A percentile compares a stretch with the other conserved stretches of the same genome.
Conservation (phyloP, 92 coral and sea anemone species). For the Umimayanthus kanabou region DNA sequence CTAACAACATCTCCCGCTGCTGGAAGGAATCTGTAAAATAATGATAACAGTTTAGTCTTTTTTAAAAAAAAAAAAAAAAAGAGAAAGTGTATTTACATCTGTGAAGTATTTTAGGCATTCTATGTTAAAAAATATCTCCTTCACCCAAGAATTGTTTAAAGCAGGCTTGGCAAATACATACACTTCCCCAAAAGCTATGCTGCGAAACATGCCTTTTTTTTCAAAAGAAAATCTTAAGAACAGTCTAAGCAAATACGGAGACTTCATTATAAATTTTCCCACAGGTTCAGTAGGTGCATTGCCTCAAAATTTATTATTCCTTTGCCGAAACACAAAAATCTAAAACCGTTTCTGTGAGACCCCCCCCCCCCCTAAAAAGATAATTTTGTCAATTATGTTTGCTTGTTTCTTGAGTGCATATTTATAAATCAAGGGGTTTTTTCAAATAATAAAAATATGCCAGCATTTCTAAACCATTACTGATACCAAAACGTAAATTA, state of each 20-base stretch:
- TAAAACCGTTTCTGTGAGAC: neutral
- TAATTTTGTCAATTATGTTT: neutral
- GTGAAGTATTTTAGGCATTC: neutral
- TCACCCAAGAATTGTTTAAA: too few relatives aligned
- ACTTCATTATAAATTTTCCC: too few relatives aligned
- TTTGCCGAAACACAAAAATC: neutral
- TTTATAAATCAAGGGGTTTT: neutral
- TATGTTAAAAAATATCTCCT: too few relatives aligned
- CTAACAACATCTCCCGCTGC: slow-evolving; percentile 73
- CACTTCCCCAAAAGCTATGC: too few relatives aligned
- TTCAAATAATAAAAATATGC: neutral
- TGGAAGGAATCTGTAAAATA: slow-evolving; percentile 70
- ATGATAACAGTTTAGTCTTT: neutral
- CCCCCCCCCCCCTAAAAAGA: neutral
- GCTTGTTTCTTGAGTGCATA: neutral
- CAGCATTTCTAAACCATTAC: neutral
- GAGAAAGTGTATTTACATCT: neutral
- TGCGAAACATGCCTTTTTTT: too few relatives aligned
- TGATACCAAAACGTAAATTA: neutral
- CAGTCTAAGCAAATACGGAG: too few relatives aligned
- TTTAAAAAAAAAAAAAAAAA: neutral
- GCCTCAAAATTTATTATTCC: too few relatives aligned
- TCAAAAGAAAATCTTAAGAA: too few relatives aligned
- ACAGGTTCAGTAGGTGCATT: too few relatives aligned
- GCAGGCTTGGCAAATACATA: too few relatives aligned